These are phyloP conservation scores for Camelus bactrianus DNA, from an alignment of 2,113 vertebrate genomes.

Conservation along the genomic window DNA sequence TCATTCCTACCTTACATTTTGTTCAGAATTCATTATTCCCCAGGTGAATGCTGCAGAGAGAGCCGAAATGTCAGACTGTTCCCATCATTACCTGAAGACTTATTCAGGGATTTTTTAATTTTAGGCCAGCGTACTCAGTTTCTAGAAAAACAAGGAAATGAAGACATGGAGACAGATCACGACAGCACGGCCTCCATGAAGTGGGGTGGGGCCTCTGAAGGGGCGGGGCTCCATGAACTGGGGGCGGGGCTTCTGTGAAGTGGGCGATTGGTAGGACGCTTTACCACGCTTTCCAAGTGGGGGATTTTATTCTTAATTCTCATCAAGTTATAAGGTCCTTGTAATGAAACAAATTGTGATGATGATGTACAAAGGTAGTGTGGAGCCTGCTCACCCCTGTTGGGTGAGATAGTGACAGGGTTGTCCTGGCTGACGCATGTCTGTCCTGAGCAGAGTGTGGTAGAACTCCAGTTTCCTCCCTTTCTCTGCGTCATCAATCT, in stretches of 20 bases:
- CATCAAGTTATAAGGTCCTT: neutral
- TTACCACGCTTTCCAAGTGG: neutral
- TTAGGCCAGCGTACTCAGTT: neutral
- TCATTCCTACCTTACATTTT: neutral
- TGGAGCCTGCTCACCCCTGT: neutral
- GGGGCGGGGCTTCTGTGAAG: neutral
- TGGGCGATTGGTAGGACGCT: neutral
- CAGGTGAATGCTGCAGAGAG: neutral
- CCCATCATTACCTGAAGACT: neutral
- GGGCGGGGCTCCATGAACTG: no score
- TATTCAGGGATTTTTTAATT: neutral
- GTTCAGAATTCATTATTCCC: conserved; percentile 3
- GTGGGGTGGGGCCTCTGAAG: neutral
- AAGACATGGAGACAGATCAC: neutral
- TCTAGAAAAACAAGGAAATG: neutral
- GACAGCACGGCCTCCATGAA: neutral
- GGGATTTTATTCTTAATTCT: conserved; percentile 41
- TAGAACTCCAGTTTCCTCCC: neutral
- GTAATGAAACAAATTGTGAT: neutral
- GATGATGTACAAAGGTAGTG: neutral
- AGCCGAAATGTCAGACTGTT: neutral
- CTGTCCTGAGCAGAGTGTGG: neutral
- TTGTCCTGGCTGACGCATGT: neutral
- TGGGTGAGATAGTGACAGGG: neutral
- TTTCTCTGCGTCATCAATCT: no score